A percentile compares a stretch with the other conserved stretches of the same genome.
These are phyloP conservation scores for Fulica atra DNA, from an alignment of 2,113 vertebrate genomes.

Conservation along the genomic window DNA sequence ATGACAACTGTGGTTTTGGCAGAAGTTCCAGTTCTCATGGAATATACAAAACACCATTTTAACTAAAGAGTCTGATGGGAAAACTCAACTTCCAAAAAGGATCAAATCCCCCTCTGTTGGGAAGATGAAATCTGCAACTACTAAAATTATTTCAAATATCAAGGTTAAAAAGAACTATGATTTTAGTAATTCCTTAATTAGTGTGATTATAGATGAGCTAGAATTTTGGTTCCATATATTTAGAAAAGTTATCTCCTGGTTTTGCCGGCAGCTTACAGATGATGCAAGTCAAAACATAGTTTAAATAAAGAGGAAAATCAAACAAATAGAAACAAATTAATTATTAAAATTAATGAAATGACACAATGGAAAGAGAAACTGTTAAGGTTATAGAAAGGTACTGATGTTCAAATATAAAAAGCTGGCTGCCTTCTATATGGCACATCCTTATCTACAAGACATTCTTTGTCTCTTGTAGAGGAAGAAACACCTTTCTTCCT, in stretches of 20 bases:
- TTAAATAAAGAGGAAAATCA: background rate
- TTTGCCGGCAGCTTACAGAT: background rate
- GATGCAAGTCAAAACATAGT: background rate
- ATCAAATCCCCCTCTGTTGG: conserved; percentile 50
- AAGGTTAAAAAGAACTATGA: background rate
- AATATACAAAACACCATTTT: background rate
- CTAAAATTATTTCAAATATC: background rate
- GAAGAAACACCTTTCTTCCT: background rate
- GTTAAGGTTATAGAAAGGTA: background rate
- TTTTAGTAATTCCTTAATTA: background rate
- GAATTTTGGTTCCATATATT: background rate
- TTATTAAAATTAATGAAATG: background rate
- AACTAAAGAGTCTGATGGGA: background rate
- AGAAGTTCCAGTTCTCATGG: conserved; percentile 11
- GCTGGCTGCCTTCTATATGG: background rate
- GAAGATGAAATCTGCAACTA: background rate
- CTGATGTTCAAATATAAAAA: background rate
- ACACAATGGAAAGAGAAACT: background rate
- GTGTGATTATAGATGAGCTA: background rate
- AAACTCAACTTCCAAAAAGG: background rate
- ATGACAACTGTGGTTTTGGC: conserved; percentile 12
- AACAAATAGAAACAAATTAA: background rate
- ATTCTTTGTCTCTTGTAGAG: background rate
- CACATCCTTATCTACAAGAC: background rate
- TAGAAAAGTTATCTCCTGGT: background rate